phyloP scores from a whole-genome alignment of 2,888 invertebrate species.

The Chirona hameri region DNA sequence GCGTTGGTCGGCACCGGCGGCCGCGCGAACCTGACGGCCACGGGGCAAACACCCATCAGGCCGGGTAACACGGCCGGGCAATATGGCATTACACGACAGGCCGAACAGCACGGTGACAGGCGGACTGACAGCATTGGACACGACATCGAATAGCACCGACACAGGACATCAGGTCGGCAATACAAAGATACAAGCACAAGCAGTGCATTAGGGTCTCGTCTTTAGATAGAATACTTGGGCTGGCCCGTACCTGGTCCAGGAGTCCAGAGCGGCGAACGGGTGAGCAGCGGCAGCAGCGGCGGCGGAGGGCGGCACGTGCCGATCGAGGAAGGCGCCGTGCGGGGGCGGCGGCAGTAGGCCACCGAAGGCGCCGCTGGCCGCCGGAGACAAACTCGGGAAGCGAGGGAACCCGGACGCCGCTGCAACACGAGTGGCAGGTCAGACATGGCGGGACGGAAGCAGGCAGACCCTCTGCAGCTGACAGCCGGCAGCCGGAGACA shows the following conservation, averaged over 20 bases:
- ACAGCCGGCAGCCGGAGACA: too few relatives aligned
- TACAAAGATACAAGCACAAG: too few relatives aligned
- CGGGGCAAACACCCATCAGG: too few relatives aligned
- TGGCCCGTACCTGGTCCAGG: slow-evolving; percentile 23
- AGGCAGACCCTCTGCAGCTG: too few relatives aligned
- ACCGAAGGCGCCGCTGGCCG: background rate
- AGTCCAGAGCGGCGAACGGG: slow-evolving; percentile 31
- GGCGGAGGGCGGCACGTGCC: slow-evolving; percentile 30
- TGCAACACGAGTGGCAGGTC: background rate
- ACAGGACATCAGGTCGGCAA: too few relatives aligned
- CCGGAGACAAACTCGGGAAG: background rate
- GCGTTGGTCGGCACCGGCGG: slow-evolving; percentile 35
- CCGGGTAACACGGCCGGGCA: too few relatives aligned
- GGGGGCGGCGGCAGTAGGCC: slow-evolving; percentile 11
- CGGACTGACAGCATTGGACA: too few relatives aligned
- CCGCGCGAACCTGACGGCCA: slow-evolving; percentile 34
- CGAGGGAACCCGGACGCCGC: slow-evolving; percentile 1
- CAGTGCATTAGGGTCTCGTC: background rate
- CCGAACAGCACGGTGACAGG: too few relatives aligned
- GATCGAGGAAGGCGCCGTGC: slow-evolving; percentile 1
- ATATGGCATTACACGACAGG: too few relatives aligned
- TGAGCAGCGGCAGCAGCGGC: slow-evolving; percentile 11
- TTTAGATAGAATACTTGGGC: background rate
- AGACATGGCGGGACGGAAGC: too few relatives aligned
- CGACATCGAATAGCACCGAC: too few relatives aligned